Conservation (phyloP, 2,113 vertebrate genomes). For the Cacatua alba region DNA sequence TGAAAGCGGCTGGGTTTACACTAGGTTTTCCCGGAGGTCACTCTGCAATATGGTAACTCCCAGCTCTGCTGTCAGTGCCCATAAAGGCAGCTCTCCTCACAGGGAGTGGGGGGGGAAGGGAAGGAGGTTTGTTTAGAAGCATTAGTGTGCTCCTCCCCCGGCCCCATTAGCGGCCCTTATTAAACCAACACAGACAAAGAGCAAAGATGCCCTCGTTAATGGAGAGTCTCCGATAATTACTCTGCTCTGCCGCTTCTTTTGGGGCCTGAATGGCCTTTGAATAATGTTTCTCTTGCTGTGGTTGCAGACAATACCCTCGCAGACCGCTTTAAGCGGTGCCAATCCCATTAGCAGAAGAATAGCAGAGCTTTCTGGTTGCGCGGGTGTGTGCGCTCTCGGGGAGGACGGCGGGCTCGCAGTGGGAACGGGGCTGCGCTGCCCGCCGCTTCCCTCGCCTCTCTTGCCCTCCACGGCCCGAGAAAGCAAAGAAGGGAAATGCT, state of each 20-base stretch:
- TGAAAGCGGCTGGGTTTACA: conserved; percentile 53
- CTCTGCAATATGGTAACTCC: conserved; percentile 71
- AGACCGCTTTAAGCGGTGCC: conserved; percentile 80
- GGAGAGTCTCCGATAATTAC: conserved; percentile 84
- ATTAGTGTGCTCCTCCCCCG: conserved; percentile 78
- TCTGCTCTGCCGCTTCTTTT: conserved; percentile 79
- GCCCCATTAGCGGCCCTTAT: conserved; percentile 84
- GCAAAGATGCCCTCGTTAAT: conserved; percentile 81
- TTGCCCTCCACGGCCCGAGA: not conserved
- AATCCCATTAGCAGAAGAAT: conserved; percentile 85
- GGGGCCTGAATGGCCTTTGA: conserved; percentile 82
- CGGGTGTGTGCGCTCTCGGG: not conserved
- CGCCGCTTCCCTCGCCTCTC: not conserved
- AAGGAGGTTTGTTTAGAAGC: conserved; percentile 81
- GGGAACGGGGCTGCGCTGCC: not conserved
- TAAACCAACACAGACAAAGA: conserved; percentile 86
- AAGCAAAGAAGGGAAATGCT: not conserved
- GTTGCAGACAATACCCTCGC: conserved; percentile 77
- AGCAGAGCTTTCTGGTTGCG: conserved; percentile 57
- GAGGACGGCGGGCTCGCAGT: not conserved
- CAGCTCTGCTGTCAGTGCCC: conserved; percentile 65
- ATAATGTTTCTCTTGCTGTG: conserved; percentile 86
- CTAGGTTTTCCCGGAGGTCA: conserved; percentile 71
- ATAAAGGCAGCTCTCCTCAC: conserved; percentile 67
- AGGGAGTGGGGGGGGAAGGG: conserved; percentile 40